These are phyloP conservation scores for Thyatira batis DNA, from an alignment of 2,888 invertebrate genomes.

Conservation along the genomic window DNA sequence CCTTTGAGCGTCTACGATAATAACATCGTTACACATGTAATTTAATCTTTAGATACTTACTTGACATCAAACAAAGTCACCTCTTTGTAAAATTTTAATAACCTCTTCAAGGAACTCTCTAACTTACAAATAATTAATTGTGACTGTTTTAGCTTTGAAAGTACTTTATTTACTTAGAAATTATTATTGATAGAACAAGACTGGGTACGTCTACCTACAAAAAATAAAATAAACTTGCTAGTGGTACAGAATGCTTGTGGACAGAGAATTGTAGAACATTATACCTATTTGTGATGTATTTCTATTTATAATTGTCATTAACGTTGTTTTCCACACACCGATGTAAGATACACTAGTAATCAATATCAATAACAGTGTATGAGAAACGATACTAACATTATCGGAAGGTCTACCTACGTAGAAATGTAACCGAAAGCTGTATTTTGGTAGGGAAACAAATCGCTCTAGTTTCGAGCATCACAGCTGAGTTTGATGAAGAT, in stretches of 20 bases:
- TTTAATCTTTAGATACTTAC: not conserved
- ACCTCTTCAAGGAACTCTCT: not conserved
- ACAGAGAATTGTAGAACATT: too few relatives aligned
- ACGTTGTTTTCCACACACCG: too few relatives aligned
- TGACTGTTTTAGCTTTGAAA: not conserved
- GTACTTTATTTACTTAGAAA: not conserved
- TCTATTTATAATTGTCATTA: too few relatives aligned
- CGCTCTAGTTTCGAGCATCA: not conserved
- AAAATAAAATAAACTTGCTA: too few relatives aligned
- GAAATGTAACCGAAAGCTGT: not conserved
- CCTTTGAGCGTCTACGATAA: not conserved
- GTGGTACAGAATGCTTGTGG: too few relatives aligned
- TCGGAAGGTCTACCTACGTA: too few relatives aligned
- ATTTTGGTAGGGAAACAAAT: not conserved
- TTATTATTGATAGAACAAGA: not conserved
- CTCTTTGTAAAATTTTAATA: conserved; percentile 1
- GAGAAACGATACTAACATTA: too few relatives aligned
- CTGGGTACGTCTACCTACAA: not conserved
- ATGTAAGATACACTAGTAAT: too few relatives aligned
- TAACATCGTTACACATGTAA: conserved; percentile 1
- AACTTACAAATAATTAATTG: not conserved
- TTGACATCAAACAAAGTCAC: not conserved
- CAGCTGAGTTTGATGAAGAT: not conserved
- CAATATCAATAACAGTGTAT: too few relatives aligned
- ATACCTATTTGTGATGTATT: too few relatives aligned